Conservation (phyloP, 2,797 vertebrate genomes). For the Malacoctenus gilli region DNA sequence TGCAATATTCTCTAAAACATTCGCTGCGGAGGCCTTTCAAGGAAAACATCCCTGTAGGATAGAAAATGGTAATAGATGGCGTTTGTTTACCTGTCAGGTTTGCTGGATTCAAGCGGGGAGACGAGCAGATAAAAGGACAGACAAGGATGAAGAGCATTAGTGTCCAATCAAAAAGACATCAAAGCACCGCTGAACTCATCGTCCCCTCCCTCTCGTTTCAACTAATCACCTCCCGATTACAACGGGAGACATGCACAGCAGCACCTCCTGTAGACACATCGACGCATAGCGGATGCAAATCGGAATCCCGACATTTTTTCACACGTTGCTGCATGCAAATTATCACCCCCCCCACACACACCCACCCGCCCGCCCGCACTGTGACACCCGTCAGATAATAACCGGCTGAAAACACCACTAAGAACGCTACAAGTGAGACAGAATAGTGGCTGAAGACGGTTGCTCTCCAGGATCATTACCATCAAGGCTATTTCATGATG, state of each 20-base stretch:
- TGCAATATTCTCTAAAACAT: constrained; percentile 34
- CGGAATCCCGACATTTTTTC: constrained; percentile 11
- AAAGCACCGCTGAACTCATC: constrained; percentile 42
- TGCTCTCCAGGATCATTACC: constrained; percentile 35
- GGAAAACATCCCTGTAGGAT: constrained; percentile 35
- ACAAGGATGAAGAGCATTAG: constrained; percentile 68
- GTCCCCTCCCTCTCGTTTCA: constrained; percentile 16
- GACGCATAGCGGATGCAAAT: constrained; percentile 13
- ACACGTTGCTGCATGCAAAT: constrained; percentile 8
- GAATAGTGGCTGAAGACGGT: constrained; percentile 34
- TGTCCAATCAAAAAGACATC: constrained; percentile 45
- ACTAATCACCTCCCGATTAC: constrained; percentile 15
- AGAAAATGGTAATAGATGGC: constrained; percentile 48
- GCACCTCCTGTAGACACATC: constrained; percentile 11
- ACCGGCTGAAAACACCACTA: constrained; percentile 19
- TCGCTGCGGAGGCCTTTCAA: constrained; percentile 35
- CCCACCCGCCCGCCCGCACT: neutral
- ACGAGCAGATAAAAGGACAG: constrained; percentile 81
- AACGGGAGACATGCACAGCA: constrained; percentile 25
- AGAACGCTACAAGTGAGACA: constrained; percentile 22
- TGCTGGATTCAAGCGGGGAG: constrained; percentile 88
- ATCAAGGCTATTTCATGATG: constrained; percentile 40
- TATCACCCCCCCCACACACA: neutral
- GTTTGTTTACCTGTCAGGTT: constrained; percentile 96
- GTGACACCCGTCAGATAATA: constrained; percentile 15